Base-by-base conservation (phyloP, 2,797 vertebrate genomes). In the Phataginus tetradactyla region DNA sequence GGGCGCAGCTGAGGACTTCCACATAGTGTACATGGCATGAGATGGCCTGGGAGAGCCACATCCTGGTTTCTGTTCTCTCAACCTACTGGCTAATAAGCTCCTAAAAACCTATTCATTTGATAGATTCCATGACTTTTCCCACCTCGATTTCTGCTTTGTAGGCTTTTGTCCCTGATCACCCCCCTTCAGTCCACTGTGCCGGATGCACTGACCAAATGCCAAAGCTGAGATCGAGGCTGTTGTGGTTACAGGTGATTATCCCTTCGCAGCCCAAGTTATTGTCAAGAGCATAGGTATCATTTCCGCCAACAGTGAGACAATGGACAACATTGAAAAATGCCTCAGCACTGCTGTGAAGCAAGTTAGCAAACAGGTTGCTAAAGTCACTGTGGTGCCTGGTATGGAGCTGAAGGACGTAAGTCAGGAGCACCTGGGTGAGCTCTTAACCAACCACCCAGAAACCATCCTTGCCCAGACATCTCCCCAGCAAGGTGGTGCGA, bases 211-310 rank as follows among this genome's bases (percentile, higher is more conserved):
- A 96, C 97, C 1, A 98, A 98, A 78, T 98, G 96, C 42, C 98
- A 98, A 39, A 98, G 97, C 98, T 61, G 97, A 97, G 17, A 98
- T 98, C 92, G 98, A 98, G 97, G 97, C 98, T 95, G 98, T 98
- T 55, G 98, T 97, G 96, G 98, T 98, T 84, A 98, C 98, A 57
- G 97, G 97, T 0, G 98, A 98, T 64, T 97, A 96, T 1, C 98
- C 98, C 10, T 98, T 98, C 96, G 98, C 97, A 0, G 98, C 96
- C 4, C 98, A 98, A 92, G 97, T 97, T 72, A 98, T 97, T 21
- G 96, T 98, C 92, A 97, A 96, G 93, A 98, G 96, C 0, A 96
- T 98, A 1, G 98, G 98, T 74, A 98, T 98, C 93, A 98, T 98
- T 86, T 98, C 98, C 34, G 97, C 98, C 94, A 98, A 95, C 66